Base-by-base conservation (phyloP, 2,888 invertebrate genomes). In the Frankliniella intonsa region DNA sequence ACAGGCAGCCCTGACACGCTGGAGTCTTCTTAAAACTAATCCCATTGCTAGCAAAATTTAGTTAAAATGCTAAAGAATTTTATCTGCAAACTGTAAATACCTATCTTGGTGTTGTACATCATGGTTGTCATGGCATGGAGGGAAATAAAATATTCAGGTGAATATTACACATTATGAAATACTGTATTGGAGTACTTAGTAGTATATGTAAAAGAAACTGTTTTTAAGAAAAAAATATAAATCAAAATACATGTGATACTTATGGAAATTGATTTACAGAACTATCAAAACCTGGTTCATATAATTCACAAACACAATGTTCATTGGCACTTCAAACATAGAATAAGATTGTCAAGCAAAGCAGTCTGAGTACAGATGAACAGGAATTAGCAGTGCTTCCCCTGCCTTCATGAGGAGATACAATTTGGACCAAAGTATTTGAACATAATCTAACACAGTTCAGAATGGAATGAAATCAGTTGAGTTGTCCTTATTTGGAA, bases 1-100 rank as follows among this genome's bases (percentile, higher is more conserved):
- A 50, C 84, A 84, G 55, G 80, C 83, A 80, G 84, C 83, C 5
- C 81, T 84, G 0, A 82, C 50, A 14, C 76, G 81, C n/a, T 84
- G 84, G 84, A 25, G 69, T 76, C 69, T 25, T 8, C 25, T 25
- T 8, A 76, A 76, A 22, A 76, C 69, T 11, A 25, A 22, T 22
- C 9, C 69, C 8, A 25, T 76, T 3, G 3, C 69, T 25, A 76
- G 69, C 22, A 76, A 76, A 76, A 76, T 76, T 25, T 76, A 76
- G 25, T 25, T 12, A 76, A 76, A 0, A 22, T 3, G 0, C 25
- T 76, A 25, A 12, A 12, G 2, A 25, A 25, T 7, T 3, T 76
- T 76, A 76, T 76, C 69, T 25, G 38, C 38, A 38, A 2, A 38
- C 38, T 38, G 38, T 38, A 38, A 2, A 38, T 38, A 38, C 38